Evolutionary conservation across 2,797 vertebrate species (phyloP).

Genomic region (Poecile montanus): DNA sequence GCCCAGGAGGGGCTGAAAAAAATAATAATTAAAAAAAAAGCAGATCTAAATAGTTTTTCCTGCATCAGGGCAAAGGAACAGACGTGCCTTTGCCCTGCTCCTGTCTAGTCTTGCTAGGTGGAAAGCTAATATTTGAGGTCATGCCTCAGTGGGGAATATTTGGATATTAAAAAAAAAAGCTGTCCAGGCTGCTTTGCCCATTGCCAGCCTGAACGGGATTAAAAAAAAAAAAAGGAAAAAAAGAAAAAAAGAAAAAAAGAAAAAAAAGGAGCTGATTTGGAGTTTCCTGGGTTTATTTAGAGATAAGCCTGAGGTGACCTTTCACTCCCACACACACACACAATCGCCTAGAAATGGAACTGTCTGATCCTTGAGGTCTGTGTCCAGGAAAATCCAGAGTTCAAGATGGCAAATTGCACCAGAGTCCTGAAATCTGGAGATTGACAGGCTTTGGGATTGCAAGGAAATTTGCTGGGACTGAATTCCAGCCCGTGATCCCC

Average conservation of each 20-base stretch:
- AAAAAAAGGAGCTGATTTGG: background rate
- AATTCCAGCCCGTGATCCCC: background rate
- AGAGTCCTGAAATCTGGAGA: background rate
- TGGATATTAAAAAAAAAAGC: slow-evolving; percentile 52
- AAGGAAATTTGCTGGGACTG: background rate
- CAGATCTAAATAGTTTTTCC: slow-evolving; percentile 74
- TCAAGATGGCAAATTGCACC: background rate
- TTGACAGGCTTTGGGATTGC: fast-evolving
- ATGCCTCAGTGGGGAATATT: slow-evolving; percentile 73
- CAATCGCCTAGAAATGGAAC: background rate
- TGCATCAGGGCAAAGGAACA: slow-evolving; percentile 77
- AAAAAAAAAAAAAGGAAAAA: background rate
- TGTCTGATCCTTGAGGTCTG: background rate
- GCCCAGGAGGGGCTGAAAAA: background rate
- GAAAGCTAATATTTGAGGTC: slow-evolving; percentile 81
- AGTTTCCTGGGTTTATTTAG: slow-evolving; percentile 58
- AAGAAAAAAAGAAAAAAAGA: background rate
- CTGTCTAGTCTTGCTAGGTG: slow-evolving; percentile 72
- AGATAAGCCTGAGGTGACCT: slow-evolving; percentile 53
- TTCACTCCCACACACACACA: slow-evolving; percentile 54
- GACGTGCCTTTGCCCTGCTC: slow-evolving; percentile 68
- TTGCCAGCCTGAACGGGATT: background rate
- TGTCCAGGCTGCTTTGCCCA: background rate
- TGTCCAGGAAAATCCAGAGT: background rate
- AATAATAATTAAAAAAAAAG: background rate